phyloP scores from a whole-genome alignment of 2,113 vertebrate genomes.

The Hemiscyllium ocellatum region DNA sequence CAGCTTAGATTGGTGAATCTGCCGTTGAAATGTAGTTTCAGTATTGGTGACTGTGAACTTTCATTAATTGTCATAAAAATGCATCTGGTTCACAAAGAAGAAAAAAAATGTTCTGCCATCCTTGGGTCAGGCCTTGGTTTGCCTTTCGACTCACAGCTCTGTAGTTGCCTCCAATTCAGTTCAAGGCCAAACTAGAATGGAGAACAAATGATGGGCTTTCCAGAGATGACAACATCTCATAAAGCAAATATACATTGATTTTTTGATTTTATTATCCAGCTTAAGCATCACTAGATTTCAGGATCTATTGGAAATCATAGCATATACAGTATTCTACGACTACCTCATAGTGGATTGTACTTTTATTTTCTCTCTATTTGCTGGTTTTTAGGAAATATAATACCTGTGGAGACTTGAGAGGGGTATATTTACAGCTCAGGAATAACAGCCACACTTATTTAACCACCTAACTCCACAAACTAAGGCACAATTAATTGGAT shows the following conservation, averaged over 20 bases:
- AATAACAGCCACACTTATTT: background rate
- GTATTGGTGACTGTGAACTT: background rate
- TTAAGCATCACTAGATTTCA: background rate
- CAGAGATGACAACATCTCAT: background rate
- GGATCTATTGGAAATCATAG: background rate
- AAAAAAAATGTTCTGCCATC: background rate
- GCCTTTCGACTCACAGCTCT: background rate
- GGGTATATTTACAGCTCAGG: background rate
- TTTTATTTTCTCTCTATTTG: background rate
- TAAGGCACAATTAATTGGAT: background rate
- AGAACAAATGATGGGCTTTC: background rate
- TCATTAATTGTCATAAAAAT: background rate
- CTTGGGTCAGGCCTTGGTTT: background rate
- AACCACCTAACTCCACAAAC: background rate
- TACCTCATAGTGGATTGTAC: background rate
- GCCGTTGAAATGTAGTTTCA: background rate
- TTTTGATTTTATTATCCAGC: background rate
- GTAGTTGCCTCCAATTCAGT: background rate
- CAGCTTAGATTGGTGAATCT: background rate
- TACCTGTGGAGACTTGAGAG: background rate
- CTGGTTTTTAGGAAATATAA: background rate
- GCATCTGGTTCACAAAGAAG: background rate
- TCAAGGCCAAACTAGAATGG: background rate
- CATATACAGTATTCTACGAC: background rate
- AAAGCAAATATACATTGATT: background rate